Base-by-base conservation (phyloP, 2,797 vertebrate species). In the Scyliorhinus canicula region DNA sequence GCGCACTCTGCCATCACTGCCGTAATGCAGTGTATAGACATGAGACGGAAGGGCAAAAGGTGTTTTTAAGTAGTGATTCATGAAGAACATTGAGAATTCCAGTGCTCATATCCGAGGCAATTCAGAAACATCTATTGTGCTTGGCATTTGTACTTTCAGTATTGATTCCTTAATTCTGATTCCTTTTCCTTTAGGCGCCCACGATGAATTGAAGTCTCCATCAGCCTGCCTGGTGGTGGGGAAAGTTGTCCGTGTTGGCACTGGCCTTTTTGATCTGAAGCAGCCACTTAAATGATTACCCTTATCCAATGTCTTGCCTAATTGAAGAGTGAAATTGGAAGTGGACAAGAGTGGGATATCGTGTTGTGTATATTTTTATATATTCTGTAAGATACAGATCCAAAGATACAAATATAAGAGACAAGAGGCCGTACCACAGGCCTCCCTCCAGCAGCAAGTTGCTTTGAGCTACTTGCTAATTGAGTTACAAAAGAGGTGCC, bases 251-350 rank as follows among this genome's bases (percentile, higher is more conserved):
- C 98, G 97, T 97, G 99, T 98, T 57, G 99, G 99, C 93, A 99
- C 99, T 0, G 99, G 99, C 74, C 97, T 99, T 95, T 99, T 99
- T 96, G 99, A 99, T 57, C 98, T 99, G 95, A 99, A 99, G 94
- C 99, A 99, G 69, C 99, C 99, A 2, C 97, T 99, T 95, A 97
- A 97, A 77, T 99, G 98, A 95, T 5, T 11, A 11, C 31, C 16
- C 16, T 5, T 57, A 19, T 90, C 44, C 19, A 19, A 91, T 57
- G 31, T 35, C 88, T 44, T 35, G 8, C 40, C 60, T 44, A n/a
- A 91, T 44, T 44, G 40, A n/a, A 65, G 40, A 63, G 47, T 57
- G 1, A 14, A 44, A 24, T 91, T 26, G 60, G 60, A 91, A 91
- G 60, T 91, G n/a, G 60, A 65, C 40, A 91, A 7, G 6, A 35